Evolutionary conservation across 2,797 vertebrate species (phyloP).

Genomic region (Sebastes diaconus): DNA sequence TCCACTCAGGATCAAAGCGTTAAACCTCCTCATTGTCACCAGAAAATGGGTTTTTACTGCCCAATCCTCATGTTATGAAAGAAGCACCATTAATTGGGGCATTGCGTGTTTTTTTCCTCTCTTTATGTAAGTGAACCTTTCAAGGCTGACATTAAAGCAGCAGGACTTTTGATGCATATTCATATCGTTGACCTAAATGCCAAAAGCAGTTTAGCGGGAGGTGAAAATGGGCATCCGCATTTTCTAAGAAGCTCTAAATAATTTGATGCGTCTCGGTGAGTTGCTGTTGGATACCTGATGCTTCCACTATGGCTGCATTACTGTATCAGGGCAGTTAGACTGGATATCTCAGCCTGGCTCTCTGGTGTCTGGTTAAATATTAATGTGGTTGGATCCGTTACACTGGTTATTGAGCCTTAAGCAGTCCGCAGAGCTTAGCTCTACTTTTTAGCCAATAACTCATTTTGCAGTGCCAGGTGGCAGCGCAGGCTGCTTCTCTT

Average conservation of each 20-base stretch:
- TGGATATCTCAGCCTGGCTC: constrained; percentile 74
- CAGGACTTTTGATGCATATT: constrained; percentile 36
- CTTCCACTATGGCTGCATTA: constrained; percentile 57
- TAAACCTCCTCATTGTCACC: constrained; percentile 28
- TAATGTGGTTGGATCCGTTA: constrained; percentile 79
- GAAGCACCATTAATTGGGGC: constrained; percentile 17
- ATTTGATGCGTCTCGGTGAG: constrained; percentile 41
- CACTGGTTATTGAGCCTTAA: constrained; percentile 71
- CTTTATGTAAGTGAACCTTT: constrained; percentile 27
- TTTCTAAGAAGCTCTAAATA: constrained; percentile 51
- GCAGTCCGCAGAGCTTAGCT: constrained; percentile 57
- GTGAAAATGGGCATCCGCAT: constrained; percentile 20
- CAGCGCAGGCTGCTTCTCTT: constrained; percentile 35
- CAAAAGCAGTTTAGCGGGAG: constrained; percentile 5
- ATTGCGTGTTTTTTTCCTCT: constrained; percentile 12
- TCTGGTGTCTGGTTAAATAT: constrained; percentile 82
- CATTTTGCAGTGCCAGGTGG: constrained; percentile 52
- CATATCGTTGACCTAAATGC: constrained; percentile 46
- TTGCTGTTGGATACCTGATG: constrained; percentile 64
- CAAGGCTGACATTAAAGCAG: constrained; percentile 32
- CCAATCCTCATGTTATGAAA: constrained; percentile 40
- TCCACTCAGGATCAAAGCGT: constrained; percentile 48
- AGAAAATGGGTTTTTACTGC: constrained; percentile 21
- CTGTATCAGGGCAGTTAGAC: constrained; percentile 62
- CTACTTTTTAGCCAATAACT: constrained; percentile 62